Percentiles rank a stretch among this genome's conserved stretches.
These are phyloP conservation scores for Ptychadena robeensis DNA, from an alignment of 2,797 vertebrate genomes.

Conservation along the genomic window DNA sequence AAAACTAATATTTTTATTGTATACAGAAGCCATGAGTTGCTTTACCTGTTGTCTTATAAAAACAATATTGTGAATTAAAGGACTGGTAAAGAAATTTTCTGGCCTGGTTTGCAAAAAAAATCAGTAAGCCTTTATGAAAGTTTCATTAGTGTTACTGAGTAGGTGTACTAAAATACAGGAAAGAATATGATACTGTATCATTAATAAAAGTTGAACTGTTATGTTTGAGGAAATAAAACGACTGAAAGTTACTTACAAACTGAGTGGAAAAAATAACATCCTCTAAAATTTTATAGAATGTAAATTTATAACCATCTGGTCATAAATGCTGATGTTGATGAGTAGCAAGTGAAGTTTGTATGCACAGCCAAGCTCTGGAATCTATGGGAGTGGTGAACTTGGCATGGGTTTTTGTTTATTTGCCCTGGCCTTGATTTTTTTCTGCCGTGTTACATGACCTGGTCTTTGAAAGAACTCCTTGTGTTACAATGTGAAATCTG, in stretches of 20 bases:
- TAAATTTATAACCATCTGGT: slow-evolving; percentile 92
- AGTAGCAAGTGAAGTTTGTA: slow-evolving; percentile 82
- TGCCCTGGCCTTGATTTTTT: slow-evolving; percentile 89
- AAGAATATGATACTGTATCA: slow-evolving; percentile 75
- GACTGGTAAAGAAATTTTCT: slow-evolving; percentile 60
- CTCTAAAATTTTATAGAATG: slow-evolving; percentile 84
- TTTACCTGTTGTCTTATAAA: neutral
- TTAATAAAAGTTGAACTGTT: slow-evolving; percentile 76
- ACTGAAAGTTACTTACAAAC: slow-evolving; percentile 81
- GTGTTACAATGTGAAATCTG: slow-evolving; percentile 93
- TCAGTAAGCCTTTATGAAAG: slow-evolving; percentile 69
- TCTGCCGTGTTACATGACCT: slow-evolving; percentile 83
- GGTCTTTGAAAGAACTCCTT: slow-evolving; percentile 93
- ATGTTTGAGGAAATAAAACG: slow-evolving; percentile 79
- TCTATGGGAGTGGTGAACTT: slow-evolving; percentile 87
- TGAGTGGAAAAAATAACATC: slow-evolving; percentile 81
- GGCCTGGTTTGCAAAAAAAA: slow-evolving; percentile 64
- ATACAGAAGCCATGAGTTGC: no score
- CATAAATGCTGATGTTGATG: slow-evolving; percentile 88
- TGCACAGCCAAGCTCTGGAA: slow-evolving; percentile 81
- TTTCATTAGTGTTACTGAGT: slow-evolving; percentile 68
- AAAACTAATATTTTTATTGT: no score
- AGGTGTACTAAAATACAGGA: slow-evolving; percentile 70
- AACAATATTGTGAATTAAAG: neutral
- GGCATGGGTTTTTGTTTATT: slow-evolving; percentile 93